Conservation (phyloP, 2,888 invertebrate species). For the Acanthosepion pharaonis region DNA sequence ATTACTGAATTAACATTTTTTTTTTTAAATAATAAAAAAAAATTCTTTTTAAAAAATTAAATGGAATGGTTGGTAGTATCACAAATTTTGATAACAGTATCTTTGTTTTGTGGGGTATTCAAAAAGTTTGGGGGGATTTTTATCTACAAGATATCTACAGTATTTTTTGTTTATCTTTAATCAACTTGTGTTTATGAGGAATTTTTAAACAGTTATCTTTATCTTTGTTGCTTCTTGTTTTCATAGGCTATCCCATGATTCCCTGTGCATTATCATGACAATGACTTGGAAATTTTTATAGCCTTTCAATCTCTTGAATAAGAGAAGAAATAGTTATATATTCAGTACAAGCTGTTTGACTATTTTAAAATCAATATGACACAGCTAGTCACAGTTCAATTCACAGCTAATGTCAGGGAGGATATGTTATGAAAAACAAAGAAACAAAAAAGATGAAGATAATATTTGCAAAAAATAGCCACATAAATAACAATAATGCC, state of each 20-base stretch:
- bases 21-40: neutral
- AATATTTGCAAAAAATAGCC: neutral
- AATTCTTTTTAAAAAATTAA: neutral
- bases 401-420: neutral
- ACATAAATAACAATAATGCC: neutral
- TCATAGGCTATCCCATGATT: neutral
- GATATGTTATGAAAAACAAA: neutral
- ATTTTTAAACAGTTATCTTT: neutral
- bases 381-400: neutral
- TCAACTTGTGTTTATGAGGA: neutral
- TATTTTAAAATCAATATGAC: no score
- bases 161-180: neutral
- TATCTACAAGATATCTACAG: neutral
- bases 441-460: neutral
- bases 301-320: neutral
- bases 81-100: conserved; percentile 20
- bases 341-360: neutral
- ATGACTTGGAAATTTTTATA: neutral
- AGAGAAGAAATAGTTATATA: neutral
- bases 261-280: neutral
- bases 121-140: neutral
- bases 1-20: neutral
- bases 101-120: neutral
- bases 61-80: neutral
- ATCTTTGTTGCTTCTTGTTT: neutral